Evolutionary conservation across 2,113 vertebrate genomes (phyloP), one percentile per base, ranked within the genome.

Genomic region (Perca schrenkii): DNA sequence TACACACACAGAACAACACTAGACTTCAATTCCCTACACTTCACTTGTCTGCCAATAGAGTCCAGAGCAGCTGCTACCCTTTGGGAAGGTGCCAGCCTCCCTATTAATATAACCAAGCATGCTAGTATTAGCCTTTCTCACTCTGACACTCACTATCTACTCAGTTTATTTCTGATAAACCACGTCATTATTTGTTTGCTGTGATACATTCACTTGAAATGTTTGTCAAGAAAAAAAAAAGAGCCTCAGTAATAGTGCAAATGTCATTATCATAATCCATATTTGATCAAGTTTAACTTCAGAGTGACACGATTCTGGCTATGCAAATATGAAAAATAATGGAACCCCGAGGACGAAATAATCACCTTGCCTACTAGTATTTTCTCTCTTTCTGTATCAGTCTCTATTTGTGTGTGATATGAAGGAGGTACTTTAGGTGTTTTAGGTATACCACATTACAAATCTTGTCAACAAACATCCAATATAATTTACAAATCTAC

Each of bases 41-140:
- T 52, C 63, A 66, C 40, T 47, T 12, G 22, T 34, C 65, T 84
- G 75, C 86, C 81, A 82, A 49, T 54, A 49, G 52, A 86, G 77
- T 58, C 71, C 77, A 66, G 77, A 86, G 63, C 89, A 86, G 84
- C 86, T 90, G 83, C 80, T 74, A 21, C 83, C 67, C 78, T 82
- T 73, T 86, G 75, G 77, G 70, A 82, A 28, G 57, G 61, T n/a
- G 83, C 86, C 86, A 88, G 78, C 31, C 63, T 74, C 52, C 60
- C 68, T 84, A 88, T 84, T 83, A 82, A 89, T 85, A 83, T 65
- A 75, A 75, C 40, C 21, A 77, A 77, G 53, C 79, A 19, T 79
- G 34, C 80, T 54, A 68, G 43, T 31, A 22, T 31, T 16, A 50
- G 34, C 56, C 58, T 79, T 31, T 74, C 34, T 49, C 22, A 25